Evolutionary conservation across 2,113 vertebrate genomes (phyloP).

Genomic region (Sinocyclocheilus anophthalmus): DNA sequence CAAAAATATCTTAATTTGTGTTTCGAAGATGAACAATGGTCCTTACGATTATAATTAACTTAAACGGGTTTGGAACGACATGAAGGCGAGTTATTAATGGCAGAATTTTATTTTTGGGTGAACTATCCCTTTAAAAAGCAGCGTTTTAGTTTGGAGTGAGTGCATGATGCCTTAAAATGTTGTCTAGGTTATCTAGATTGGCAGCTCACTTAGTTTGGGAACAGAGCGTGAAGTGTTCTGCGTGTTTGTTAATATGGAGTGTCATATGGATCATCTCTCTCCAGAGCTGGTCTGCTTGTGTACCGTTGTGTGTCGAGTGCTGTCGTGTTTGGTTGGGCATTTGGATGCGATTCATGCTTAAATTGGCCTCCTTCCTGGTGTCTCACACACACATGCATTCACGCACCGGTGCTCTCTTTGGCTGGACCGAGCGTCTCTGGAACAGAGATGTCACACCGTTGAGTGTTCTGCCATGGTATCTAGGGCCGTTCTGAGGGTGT

Average conservation of each 20-base stretch:
- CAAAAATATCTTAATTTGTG: no score
- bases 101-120: background rate
- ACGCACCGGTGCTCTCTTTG: constrained; percentile 9
- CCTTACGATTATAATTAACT: no score
- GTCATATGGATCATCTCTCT: constrained; percentile 10
- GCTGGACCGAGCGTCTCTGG: background rate
- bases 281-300: constrained; percentile 15
- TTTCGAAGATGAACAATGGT: no score
- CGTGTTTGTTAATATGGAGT: background rate
- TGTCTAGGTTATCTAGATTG: background rate
- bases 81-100: no score
- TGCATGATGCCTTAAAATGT: background rate
- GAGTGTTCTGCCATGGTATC: constrained; percentile 8
- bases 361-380: constrained; percentile 15
- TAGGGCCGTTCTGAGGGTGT: background rate
- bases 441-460: constrained; percentile 28
- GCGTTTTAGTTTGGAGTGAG: background rate
- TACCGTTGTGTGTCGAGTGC: background rate
- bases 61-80: no score
- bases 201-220: background rate
- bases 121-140: background rate
- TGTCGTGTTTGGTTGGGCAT: background rate
- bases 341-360: constrained; percentile 13
- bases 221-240: background rate
- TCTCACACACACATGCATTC: constrained; percentile 13